These are phyloP conservation scores for Slavum lentiscoides DNA, from an alignment of 2,888 invertebrate species.

Conservation along the genomic window DNA sequence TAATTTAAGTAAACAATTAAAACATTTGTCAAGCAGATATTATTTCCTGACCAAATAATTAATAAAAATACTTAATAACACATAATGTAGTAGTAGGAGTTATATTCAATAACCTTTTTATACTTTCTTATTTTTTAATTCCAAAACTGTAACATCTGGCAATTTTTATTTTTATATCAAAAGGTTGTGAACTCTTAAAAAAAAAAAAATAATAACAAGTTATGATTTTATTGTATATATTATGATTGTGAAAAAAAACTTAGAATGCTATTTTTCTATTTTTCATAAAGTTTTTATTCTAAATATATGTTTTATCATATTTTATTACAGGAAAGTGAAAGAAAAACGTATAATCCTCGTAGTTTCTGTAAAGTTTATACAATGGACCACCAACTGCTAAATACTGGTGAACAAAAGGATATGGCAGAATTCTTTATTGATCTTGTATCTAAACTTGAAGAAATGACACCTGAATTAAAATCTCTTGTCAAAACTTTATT, in stretches of 20 bases:
- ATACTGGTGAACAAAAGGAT: conserved; percentile 95
- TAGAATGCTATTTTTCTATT: not conserved
- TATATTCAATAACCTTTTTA: no score
- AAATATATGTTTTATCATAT: not conserved
- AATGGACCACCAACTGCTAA: conserved; percentile 94
- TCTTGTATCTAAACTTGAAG: conserved; percentile 91
- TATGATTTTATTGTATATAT: no score
- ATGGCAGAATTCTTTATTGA: conserved; percentile 99
- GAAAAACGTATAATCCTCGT: conserved; percentile 92
- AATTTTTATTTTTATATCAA: no score
- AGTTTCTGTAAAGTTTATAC: conserved; percentile 93
- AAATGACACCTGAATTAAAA: conserved; percentile 90
- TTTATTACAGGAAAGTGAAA: conserved; percentile 76
- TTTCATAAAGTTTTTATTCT: not conserved
- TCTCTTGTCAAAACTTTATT: conserved; percentile 86
- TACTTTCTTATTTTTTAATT: no score
- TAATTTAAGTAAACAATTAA: no score
- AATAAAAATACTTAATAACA: no score
- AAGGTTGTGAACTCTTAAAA: no score
- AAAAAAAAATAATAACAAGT: no score
- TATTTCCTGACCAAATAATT: no score
- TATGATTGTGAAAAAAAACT: not conserved
- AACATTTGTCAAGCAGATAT: no score
- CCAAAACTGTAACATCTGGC: no score
- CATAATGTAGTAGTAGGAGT: no score